phyloP scores from a whole-genome alignment of 2,113 vertebrate genomes.

The Nothoprocta perdicaria region DNA sequence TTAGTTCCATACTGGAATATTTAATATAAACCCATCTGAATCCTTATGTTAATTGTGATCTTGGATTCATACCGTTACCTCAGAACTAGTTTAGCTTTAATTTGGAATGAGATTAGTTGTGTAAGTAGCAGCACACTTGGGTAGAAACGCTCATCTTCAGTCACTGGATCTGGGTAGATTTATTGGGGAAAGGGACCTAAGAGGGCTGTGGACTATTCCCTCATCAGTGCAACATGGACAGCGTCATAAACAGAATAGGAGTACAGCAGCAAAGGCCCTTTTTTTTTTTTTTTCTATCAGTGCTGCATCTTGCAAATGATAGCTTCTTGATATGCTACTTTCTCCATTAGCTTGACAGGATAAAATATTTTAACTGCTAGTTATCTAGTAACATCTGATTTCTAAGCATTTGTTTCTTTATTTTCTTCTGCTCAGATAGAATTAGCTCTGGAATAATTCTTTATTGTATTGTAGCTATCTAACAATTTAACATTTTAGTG shows the following conservation, averaged over 20 bases:
- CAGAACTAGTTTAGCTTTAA: background rate
- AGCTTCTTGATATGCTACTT: background rate
- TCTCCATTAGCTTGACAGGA: background rate
- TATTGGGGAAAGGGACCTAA: background rate
- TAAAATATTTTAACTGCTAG: background rate
- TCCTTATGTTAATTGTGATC: background rate
- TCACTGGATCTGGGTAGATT: background rate
- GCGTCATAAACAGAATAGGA: background rate
- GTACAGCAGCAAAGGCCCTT: rapidly evolving
- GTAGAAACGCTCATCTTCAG: background rate
- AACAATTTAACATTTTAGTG: background rate
- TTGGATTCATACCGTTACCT: background rate
- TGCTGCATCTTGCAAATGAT: background rate
- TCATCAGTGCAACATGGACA: background rate
- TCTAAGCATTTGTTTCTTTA: background rate
- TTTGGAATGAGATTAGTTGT: background rate
- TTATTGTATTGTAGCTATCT: background rate
- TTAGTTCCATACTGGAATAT: background rate
- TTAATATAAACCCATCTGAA: background rate
- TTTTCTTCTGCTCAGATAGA: background rate
- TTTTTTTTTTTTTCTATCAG: background rate
- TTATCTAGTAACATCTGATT: background rate
- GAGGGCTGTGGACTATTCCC: background rate
- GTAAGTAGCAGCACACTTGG: rapidly evolving
- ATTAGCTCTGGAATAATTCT: background rate